phyloP scores from a whole-genome alignment of 2,888 invertebrate species.

The Thecophora atra region DNA sequence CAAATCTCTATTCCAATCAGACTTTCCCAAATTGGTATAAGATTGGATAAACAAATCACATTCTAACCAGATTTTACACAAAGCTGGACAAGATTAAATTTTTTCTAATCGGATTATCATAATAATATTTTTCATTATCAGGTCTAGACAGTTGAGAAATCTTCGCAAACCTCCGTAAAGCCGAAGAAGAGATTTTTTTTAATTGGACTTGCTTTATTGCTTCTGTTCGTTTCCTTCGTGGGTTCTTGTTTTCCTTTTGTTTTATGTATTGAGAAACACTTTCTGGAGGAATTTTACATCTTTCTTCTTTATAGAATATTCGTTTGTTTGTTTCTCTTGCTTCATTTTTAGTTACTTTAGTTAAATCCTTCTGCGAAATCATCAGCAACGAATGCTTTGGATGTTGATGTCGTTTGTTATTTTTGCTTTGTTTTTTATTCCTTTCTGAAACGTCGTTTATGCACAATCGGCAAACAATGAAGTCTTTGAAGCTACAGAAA shows the following conservation, averaged over 20 bases:
- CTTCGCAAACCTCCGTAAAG: too few species aligned
- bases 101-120: too few species aligned
- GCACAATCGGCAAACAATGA: constrained; percentile 19
- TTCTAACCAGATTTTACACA: too few species aligned
- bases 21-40: too few species aligned
- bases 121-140: too few species aligned
- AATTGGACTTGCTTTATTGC: background rate
- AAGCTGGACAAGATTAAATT: too few species aligned
- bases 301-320: background rate
- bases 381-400: constrained; percentile 38
- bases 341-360: background rate
- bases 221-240: constrained; percentile 4
- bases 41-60: too few species aligned
- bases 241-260: constrained; percentile 17
- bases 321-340: constrained; percentile 2
- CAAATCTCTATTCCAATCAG: too few species aligned
- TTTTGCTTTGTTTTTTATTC: background rate
- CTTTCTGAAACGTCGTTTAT: constrained; percentile 9
- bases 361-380: constrained; percentile 21
- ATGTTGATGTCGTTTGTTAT: background rate
- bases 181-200: too few species aligned
- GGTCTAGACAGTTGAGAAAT: too few species aligned
- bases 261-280: background rate
- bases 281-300: too few species aligned
- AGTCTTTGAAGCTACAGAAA: constrained; percentile 22